These are phyloP conservation scores for Caenorhabditis sp. DNA, from an alignment of 2,888 invertebrate genomes.

Conservation along the genomic window DNA sequence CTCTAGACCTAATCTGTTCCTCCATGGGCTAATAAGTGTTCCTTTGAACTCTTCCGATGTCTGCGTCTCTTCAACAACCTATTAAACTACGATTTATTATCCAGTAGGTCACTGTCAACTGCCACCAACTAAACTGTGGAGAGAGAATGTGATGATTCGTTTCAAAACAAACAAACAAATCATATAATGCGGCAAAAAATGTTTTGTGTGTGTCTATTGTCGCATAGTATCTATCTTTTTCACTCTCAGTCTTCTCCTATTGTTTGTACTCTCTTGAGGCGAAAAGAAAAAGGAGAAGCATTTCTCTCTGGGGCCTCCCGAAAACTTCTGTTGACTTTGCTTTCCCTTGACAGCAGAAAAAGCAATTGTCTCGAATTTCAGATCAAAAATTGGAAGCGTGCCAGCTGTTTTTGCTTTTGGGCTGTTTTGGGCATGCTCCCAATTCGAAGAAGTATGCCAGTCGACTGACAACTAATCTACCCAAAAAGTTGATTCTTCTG, in stretches of 20 bases:
- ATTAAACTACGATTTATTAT: conserved; percentile 7
- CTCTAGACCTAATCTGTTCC: neutral
- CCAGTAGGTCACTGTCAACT: conserved; percentile 45
- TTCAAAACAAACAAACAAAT: conserved; percentile 62
- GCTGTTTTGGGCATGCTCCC: conserved; percentile 14
- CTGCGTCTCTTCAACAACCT: conserved; percentile 14
- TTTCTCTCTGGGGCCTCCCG: conserved; percentile 40
- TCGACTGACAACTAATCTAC: conserved; percentile 10
- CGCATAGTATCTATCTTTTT: conserved; percentile 58
- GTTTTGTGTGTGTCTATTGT: conserved; percentile 46
- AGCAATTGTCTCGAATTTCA: conserved; percentile 64
- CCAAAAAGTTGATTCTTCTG: conserved; percentile 8
- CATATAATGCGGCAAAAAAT: conserved; percentile 61
- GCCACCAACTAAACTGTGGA: conserved; percentile 22
- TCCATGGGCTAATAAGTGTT: conserved; percentile 28
- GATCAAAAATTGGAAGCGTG: conserved; percentile 46
- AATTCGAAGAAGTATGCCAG: conserved; percentile 20
- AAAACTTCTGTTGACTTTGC: conserved; percentile 61
- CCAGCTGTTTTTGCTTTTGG: conserved; percentile 21
- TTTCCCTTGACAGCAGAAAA: conserved; percentile 53
- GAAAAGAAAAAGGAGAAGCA: conserved; percentile 21
- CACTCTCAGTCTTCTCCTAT: conserved; percentile 42
- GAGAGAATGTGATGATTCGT: conserved; percentile 24
- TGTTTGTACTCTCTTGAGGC: conserved; percentile 62
- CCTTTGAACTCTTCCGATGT: conserved; percentile 15